A percentile compares a stretch with the other conserved stretches of the same genome.
Evolutionary conservation across 2,113 vertebrate genomes (phyloP).

Genomic region (Ophthalmotilapia sp.): DNA sequence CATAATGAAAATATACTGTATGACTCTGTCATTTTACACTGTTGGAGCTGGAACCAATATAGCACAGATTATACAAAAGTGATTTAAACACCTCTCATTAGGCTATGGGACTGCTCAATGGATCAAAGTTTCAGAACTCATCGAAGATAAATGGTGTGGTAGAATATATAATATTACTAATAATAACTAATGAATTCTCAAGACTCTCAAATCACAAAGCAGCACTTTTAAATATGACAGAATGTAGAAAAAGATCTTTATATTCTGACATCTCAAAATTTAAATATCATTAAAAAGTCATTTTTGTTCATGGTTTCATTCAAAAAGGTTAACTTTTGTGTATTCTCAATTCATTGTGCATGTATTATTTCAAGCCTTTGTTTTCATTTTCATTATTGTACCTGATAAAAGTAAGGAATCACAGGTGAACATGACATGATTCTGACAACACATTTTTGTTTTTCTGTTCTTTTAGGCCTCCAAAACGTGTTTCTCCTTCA

Average conservation of each 20-base stretch:
- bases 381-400: background rate
- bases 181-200: background rate
- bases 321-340: background rate
- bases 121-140: background rate
- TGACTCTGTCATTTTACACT: background rate
- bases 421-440: background rate
- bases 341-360: accelerated
- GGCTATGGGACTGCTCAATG: accelerated
- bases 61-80: background rate
- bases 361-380: background rate
- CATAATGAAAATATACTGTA: background rate
- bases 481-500: accelerated
- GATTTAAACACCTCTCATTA: background rate
- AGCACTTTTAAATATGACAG: background rate
- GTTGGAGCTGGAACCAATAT: accelerated
- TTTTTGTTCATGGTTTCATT: background rate
- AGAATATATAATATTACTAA: background rate
- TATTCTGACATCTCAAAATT: background rate
- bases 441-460: accelerated
- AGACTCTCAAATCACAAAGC: background rate
- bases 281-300: background rate
- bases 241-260: background rate
- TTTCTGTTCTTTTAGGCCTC: background rate
- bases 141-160: accelerated
- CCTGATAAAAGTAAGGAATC: accelerated